A percentile compares a stretch with the other conserved stretches of the same genome.
Conservation (phyloP, 2,797 vertebrate genomes). For the Megalops cyprinoides region DNA sequence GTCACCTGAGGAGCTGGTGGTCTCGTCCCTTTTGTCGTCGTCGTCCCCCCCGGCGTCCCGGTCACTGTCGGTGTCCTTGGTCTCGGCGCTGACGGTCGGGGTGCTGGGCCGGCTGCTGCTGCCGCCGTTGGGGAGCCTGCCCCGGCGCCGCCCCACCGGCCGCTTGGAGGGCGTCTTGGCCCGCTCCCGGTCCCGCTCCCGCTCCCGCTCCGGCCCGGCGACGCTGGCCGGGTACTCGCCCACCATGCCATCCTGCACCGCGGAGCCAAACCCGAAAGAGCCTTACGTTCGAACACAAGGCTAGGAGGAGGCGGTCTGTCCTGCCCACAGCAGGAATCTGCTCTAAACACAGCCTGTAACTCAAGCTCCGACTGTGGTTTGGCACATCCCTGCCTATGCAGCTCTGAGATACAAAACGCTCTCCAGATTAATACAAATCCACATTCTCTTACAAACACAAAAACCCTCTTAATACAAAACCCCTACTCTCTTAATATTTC, state of each 20-base stretch:
- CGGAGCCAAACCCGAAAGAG: too few relatives aligned
- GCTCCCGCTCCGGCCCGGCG: conserved; percentile 42
- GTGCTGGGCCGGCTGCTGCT: conserved; percentile 94
- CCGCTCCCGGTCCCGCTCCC: conserved; percentile 65
- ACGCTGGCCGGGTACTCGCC: conserved; percentile 82
- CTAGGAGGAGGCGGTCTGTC: too few relatives aligned
- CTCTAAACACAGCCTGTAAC: neutral
- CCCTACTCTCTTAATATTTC: too few relatives aligned
- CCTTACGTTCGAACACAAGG: too few relatives aligned
- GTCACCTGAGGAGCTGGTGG: conserved; percentile 92
- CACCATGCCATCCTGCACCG: conserved; percentile 72
- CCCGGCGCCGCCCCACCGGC: conserved; percentile 81
- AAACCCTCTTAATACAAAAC: too few relatives aligned
- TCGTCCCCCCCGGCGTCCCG: conserved; percentile 88
- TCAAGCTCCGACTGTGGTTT: neutral
- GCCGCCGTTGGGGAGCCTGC: conserved; percentile 85
- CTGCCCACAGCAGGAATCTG: neutral
- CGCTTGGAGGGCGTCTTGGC: conserved; percentile 93
- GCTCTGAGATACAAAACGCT: neutral
- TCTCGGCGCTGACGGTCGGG: conserved; percentile 87
- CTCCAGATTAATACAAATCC: neutral
- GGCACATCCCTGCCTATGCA: too few relatives aligned
- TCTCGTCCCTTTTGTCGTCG: conserved; percentile 95
- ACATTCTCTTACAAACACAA: too few relatives aligned
- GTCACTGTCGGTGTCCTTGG: conserved; percentile 95